These are phyloP conservation scores for Hoplostethus atlanticus DNA, from an alignment of 2,797 vertebrate genomes.

Conservation along the genomic window DNA sequence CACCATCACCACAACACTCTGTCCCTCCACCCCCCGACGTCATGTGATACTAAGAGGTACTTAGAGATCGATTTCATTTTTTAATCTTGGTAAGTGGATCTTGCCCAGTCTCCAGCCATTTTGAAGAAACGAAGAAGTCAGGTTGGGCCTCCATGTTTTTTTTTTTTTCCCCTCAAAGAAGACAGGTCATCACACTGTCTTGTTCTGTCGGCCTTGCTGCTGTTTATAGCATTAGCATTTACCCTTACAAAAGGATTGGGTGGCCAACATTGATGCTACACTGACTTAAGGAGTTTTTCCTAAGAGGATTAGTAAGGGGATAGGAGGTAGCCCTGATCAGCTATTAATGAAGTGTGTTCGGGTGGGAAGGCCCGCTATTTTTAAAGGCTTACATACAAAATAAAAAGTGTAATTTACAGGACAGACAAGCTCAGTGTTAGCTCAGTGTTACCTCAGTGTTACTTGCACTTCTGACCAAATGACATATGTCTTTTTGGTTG, in stretches of 20 bases:
- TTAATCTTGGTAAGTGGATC: conserved; percentile 85
- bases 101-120: conserved; percentile 67
- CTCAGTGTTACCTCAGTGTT: conserved; percentile 53
- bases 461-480: conserved; percentile 66
- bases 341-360: conserved; percentile 80
- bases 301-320: conserved; percentile 81
- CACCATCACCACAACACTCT: conserved; percentile 29
- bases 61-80: conserved; percentile 86
- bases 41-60: conserved; percentile 82
- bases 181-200: conserved; percentile 33
- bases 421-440: conserved; percentile 54
- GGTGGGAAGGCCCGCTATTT: conserved; percentile 65
- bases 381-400: conserved; percentile 65
- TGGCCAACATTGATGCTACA: conserved; percentile 63
- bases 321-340: conserved; percentile 69
- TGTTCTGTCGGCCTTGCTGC: conserved; percentile 37
- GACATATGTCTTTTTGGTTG: conserved; percentile 15
- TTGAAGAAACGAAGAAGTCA: conserved; percentile 70
- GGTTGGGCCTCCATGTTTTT: conserved; percentile 43
- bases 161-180: conserved; percentile 32
- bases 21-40: conserved; percentile 61
- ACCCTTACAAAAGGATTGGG: conserved; percentile 62
- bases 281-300: conserved; percentile 72
- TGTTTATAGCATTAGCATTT: conserved; percentile 64
- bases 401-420: conserved; percentile 60